Conservation (phyloP, 2,888 invertebrate genomes). For the Nyleta sp. region DNA sequence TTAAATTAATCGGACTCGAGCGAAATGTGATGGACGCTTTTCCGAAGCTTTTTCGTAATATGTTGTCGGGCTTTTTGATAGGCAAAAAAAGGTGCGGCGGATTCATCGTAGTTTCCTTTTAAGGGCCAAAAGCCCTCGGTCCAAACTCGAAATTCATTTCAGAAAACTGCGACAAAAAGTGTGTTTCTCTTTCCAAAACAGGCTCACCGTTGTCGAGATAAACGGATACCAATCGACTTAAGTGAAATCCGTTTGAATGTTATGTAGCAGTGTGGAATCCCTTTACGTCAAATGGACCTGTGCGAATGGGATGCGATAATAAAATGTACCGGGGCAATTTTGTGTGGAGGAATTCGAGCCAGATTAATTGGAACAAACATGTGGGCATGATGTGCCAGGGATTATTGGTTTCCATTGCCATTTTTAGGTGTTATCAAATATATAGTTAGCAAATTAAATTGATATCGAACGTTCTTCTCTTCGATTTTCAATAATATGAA, state of each 20-base stretch:
- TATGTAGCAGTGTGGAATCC: conserved; percentile 32
- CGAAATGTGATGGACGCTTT: conserved; percentile 7
- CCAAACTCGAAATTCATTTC: conserved; percentile 4
- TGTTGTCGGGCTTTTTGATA: no score
- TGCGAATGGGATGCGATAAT: conserved; percentile 37
- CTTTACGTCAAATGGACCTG: conserved; percentile 50
- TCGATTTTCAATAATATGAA: no score
- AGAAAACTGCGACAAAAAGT: conserved; percentile 29
- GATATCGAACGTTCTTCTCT: no score
- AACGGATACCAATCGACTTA: conserved; percentile 54
- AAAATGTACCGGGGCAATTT: conserved; percentile 39
- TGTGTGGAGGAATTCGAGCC: conserved; percentile 5
- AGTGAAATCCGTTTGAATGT: conserved; percentile 57
- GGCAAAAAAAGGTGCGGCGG: no score
- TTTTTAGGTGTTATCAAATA: no score
- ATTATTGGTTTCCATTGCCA: not conserved
- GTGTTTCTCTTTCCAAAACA: conserved; percentile 21
- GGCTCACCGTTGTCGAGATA: conserved; percentile 35
- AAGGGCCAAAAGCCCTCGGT: no score
- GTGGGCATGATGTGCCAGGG: no score
- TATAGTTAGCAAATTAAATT: no score
- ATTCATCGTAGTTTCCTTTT: no score
- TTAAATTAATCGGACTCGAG: conserved; percentile 5
- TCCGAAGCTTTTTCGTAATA: conserved; percentile 3
- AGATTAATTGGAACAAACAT: conserved; percentile 26